Evolutionary conservation across 1,140 invertebrate species (phyloP).

Genomic region (Sipha flava): DNA sequence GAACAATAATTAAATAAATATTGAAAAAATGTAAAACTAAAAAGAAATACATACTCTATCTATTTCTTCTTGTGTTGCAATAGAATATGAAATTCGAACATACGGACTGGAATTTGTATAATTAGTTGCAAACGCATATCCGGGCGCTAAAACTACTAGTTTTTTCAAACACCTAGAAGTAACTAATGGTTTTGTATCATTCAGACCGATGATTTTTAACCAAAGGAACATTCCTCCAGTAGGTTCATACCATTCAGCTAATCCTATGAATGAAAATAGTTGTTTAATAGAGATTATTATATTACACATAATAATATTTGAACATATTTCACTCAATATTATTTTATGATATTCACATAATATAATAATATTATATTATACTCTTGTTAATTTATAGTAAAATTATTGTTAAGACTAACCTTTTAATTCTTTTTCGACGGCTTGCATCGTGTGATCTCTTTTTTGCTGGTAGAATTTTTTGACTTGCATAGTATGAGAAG

Average conservation of each 20-base stretch:
- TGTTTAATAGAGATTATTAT: no score
- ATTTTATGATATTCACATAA: no score
- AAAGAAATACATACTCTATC: constrained; percentile 45
- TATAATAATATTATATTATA: no score
- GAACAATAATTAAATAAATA: neutral
- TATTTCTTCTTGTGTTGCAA: constrained; percentile 55
- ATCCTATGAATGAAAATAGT: constrained; percentile 42
- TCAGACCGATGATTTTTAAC: constrained; percentile 57
- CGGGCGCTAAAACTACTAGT: constrained; percentile 60
- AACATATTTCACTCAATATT: no score
- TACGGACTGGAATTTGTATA: constrained; percentile 52
- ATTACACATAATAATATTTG: no score
- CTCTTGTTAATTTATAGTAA: no score
- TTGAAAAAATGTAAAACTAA: neutral
- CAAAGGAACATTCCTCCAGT: constrained; percentile 69
- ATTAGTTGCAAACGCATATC: constrained; percentile 58
- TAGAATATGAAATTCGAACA: constrained; percentile 59
- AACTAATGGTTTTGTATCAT: constrained; percentile 64
- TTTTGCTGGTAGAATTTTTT: constrained; percentile 56
- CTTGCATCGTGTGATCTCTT: constrained; percentile 53
- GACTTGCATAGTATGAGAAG: constrained; percentile 53
- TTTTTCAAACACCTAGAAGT: constrained; percentile 51
- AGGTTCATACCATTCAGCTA: constrained; percentile 59
- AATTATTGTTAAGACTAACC: no score
- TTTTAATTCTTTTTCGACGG: constrained; percentile 55